A percentile compares a stretch with the other conserved stretches of the same genome.
phyloP scores from a whole-genome alignment of 2,888 invertebrate species.

The Melinopterus prodromus region DNA sequence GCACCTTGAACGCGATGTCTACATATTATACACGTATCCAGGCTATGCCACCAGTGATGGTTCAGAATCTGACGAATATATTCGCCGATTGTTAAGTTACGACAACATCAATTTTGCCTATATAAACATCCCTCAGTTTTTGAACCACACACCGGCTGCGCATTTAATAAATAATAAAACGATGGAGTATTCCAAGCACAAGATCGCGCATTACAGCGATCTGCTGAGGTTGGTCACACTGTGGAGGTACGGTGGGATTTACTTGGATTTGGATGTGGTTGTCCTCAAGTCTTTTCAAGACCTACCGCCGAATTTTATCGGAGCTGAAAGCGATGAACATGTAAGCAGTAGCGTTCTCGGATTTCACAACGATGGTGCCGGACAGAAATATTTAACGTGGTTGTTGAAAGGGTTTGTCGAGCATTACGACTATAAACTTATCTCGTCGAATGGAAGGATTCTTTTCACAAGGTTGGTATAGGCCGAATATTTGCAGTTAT shows the following conservation, averaged over 20 bases:
- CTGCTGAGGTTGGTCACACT: constrained; percentile 71
- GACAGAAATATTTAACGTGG: constrained; percentile 66
- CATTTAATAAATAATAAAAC: constrained; percentile 60
- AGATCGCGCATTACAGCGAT: constrained; percentile 70
- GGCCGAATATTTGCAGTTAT: too few species aligned
- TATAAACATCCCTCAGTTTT: constrained; percentile 63
- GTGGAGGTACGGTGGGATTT: constrained; percentile 81
- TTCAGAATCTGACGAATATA: neutral
- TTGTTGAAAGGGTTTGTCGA: constrained; percentile 62
- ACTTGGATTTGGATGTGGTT: constrained; percentile 78
- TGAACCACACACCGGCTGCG: constrained; percentile 67
- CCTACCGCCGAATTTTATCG: constrained; percentile 68
- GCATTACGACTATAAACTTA: neutral
- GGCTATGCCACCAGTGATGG: neutral
- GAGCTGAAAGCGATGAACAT: constrained; percentile 65
- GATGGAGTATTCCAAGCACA: constrained; percentile 65
- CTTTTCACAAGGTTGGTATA: neutral
- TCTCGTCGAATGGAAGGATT: neutral
- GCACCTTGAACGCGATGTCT: neutral
- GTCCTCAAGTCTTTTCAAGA: constrained; percentile 67
- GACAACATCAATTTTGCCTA: constrained; percentile 64
- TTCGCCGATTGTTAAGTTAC: constrained; percentile 49
- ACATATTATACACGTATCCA: neutral
- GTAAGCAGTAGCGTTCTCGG: constrained; percentile 76
- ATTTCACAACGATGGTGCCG: constrained; percentile 64